These are phyloP conservation scores for Melanotaenia trifasciata DNA, from an alignment of 2,797 vertebrate genomes.

Conservation along the genomic window DNA sequence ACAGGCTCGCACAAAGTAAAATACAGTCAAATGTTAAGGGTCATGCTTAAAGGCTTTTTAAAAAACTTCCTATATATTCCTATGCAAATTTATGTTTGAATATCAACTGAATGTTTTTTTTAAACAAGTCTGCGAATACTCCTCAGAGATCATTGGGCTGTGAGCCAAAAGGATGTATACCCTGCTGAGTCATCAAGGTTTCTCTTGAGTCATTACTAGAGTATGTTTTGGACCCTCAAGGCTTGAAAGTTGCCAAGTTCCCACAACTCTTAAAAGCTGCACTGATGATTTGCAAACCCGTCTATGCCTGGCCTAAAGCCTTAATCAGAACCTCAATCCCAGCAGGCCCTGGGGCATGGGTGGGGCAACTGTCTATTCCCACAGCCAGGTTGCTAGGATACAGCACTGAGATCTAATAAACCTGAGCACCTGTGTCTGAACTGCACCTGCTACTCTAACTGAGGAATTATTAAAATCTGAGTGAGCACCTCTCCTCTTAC, in stretches of 20 bases:
- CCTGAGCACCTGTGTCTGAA: conserved; percentile 69
- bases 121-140: conserved; percentile 35
- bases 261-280: conserved; percentile 63
- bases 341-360: conserved; percentile 63
- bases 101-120: conserved; percentile 41
- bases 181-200: conserved; percentile 74
- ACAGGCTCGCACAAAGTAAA: conserved; percentile 25
- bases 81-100: conserved; percentile 50
- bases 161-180: conserved; percentile 21
- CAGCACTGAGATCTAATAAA: conserved; percentile 68
- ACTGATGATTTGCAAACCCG: conserved; percentile 73
- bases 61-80: conserved; percentile 47
- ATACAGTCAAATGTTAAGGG: conserved; percentile 49
- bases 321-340: conserved; percentile 74
- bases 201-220: conserved; percentile 42
- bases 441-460: conserved; percentile 69
- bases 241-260: conserved; percentile 62
- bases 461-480: conserved; percentile 66
- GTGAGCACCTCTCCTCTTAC: conserved; percentile 59
- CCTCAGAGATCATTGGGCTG: conserved; percentile 46
- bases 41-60: conserved; percentile 52
- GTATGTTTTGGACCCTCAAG: conserved; percentile 55
- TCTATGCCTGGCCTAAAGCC: conserved; percentile 55
- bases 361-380: conserved; percentile 62
- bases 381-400: conserved; percentile 74